Conservation (phyloP, 2,113 vertebrate genomes). For the Dolichotis patagonum region DNA sequence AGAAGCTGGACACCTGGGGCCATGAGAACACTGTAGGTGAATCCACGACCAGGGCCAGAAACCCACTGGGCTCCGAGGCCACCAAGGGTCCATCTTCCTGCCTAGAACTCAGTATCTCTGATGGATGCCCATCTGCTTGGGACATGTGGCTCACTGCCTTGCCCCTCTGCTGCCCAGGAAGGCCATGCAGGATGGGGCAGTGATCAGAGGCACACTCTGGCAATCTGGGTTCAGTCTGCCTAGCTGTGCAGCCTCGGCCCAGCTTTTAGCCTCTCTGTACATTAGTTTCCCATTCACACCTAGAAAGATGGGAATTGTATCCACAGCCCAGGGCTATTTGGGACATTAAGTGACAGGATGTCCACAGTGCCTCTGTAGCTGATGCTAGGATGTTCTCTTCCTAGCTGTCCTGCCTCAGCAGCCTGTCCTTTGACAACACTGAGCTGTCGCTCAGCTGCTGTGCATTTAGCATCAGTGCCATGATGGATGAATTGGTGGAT, state of each 20-base stretch:
- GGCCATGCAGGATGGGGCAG: not conserved
- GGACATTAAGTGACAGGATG: not conserved
- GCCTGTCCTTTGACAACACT: not conserved
- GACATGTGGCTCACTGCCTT: not conserved
- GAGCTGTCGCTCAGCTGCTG: not conserved
- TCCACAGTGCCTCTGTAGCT: not conserved
- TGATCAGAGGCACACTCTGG: no score
- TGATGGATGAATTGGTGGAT: not conserved
- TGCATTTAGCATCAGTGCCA: not conserved
- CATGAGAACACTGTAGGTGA: not conserved
- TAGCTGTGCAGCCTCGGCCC: not conserved
- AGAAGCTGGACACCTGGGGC: constrained; percentile 64
- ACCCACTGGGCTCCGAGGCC: not conserved
- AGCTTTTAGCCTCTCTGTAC: not conserved
- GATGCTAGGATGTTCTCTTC: not conserved
- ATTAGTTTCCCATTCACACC: not conserved
- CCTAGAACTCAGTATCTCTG: not conserved
- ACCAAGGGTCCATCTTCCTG: not conserved
- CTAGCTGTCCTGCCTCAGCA: fast-evolving
- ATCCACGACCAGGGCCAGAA: not conserved
- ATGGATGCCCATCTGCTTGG: not conserved
- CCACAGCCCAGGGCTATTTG: not conserved
- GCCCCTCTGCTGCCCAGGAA: not conserved
- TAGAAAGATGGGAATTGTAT: constrained; percentile 10
- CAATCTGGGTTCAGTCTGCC: not conserved